These are phyloP conservation scores for Tachycineta bicolor DNA, from an alignment of 2,113 vertebrate genomes.

Conservation along the genomic window DNA sequence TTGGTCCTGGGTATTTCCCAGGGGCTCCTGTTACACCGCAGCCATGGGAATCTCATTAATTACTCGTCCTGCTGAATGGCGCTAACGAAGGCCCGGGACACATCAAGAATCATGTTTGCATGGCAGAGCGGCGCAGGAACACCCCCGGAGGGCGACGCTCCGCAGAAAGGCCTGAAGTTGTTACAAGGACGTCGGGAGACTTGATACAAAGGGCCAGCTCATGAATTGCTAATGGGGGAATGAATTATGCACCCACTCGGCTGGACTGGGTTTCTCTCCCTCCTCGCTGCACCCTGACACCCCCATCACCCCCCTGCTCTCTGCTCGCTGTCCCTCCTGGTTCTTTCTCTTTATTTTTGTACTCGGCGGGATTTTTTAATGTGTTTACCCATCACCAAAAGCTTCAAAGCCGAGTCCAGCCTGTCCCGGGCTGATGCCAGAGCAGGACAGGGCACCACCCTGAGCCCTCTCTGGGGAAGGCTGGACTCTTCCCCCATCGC, in stretches of 20 bases:
- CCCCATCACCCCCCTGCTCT: neutral
- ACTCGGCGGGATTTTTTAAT: neutral
- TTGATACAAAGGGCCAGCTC: conserved; percentile 40
- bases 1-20: neutral
- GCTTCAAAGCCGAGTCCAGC: neutral
- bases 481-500: accelerated
- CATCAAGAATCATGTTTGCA: conserved; percentile 50
- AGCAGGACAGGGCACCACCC: neutral
- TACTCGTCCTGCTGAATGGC: neutral
- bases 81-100: conserved; percentile 5
- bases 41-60: conserved; percentile 12
- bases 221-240: conserved; percentile 57
- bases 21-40: neutral
- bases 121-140: conserved; percentile 21
- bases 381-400: neutral
- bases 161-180: conserved; percentile 63
- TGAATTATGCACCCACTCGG: conserved; percentile 33
- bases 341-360: neutral
- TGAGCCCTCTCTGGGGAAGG: neutral
- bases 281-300: neutral
- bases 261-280: conserved; percentile 28
- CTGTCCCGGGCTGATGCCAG: accelerated
- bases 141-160: conserved; percentile 31
- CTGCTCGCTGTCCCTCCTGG: neutral
- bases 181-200: conserved; percentile 57